These are phyloP conservation scores for Probaryconus sp. DNA, from an alignment of 1,140 invertebrate species.

Conservation along the genomic window DNA sequence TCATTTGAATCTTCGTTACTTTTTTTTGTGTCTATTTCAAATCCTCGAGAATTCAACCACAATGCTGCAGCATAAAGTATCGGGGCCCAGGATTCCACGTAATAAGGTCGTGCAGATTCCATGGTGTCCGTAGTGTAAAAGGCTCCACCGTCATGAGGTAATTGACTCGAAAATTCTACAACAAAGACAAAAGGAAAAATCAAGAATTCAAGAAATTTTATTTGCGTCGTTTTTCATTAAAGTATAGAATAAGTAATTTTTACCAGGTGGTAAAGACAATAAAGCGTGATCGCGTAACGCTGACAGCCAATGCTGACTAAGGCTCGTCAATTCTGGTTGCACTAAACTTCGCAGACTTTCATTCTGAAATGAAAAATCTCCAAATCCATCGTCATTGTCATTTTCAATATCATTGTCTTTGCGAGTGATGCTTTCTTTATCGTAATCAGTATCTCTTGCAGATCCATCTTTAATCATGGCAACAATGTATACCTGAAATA, in stretches of 20 bases:
- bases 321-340: constrained; percentile 92
- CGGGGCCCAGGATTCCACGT: constrained; percentile 94
- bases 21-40: constrained; percentile 71
- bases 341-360: constrained; percentile 94
- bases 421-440: constrained; percentile 55
- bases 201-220: constrained; percentile 2
- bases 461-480: constrained; percentile 91
- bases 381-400: constrained; percentile 81
- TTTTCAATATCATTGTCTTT: constrained; percentile 70
- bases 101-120: constrained; percentile 94
- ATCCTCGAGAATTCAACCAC: constrained; percentile 87
- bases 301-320: constrained; percentile 96
- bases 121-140: constrained; percentile 98
- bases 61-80: constrained; percentile 95
- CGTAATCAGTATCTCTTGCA: constrained; percentile 79
- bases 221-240: no score
- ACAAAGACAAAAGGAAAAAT: neutral
- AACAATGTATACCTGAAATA: constrained; percentile 91
- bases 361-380: constrained; percentile 85
- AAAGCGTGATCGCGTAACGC: constrained; percentile 97
- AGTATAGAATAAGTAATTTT: constrained; percentile 47
- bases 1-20: constrained; percentile 72
- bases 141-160: constrained; percentile 96
- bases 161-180: constrained; percentile 92
- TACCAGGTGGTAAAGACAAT: constrained; percentile 92